Percentiles rank a stretch among this genome's conserved stretches.
phyloP scores from a whole-genome alignment of 2,888 invertebrate species.

The Phytoseiulus persimilis region DNA sequence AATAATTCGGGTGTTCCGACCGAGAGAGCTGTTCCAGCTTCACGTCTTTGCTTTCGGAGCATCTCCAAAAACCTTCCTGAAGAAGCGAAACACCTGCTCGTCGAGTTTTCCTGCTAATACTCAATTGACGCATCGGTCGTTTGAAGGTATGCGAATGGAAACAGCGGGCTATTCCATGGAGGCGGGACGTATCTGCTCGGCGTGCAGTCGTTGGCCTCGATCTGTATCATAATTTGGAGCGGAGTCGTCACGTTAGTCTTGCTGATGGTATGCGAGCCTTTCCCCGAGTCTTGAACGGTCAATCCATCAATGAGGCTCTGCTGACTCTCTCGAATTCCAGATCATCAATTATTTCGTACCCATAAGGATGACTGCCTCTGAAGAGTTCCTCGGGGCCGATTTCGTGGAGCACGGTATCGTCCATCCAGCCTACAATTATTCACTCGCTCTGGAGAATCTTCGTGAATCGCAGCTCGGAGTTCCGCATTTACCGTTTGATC shows the following conservation, averaged over 20 bases:
- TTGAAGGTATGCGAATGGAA: conserved; percentile 63
- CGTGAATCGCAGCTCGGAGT: neutral
- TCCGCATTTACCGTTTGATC: neutral
- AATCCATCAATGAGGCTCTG: neutral
- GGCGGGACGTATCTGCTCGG: conserved; percentile 81
- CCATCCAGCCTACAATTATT: conserved; percentile 51
- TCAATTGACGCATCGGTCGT: no score
- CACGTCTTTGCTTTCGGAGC: neutral
- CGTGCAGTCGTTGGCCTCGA: conserved; percentile 64
- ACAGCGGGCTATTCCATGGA: conserved; percentile 55
- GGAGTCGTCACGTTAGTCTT: conserved; percentile 62
- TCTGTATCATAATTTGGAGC: conserved; percentile 69
- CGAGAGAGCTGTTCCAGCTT: conserved; percentile 24
- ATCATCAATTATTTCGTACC: conserved; percentile 65
- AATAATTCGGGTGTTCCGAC: conserved; percentile 33
- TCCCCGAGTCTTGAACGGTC: no score
- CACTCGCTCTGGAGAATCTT: neutral
- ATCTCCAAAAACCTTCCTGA: neutral
- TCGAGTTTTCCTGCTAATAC: no score
- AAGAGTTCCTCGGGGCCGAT: conserved; percentile 80
- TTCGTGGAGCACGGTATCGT: conserved; percentile 73
- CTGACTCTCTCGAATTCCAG: conserved; percentile 47
- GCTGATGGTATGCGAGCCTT: conserved; percentile 58
- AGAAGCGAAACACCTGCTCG: no score
- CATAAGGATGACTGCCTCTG: conserved; percentile 74